These are phyloP conservation scores for Apis laboriosa DNA, from an alignment of 1,140 invertebrate species.

Conservation along the genomic window DNA sequence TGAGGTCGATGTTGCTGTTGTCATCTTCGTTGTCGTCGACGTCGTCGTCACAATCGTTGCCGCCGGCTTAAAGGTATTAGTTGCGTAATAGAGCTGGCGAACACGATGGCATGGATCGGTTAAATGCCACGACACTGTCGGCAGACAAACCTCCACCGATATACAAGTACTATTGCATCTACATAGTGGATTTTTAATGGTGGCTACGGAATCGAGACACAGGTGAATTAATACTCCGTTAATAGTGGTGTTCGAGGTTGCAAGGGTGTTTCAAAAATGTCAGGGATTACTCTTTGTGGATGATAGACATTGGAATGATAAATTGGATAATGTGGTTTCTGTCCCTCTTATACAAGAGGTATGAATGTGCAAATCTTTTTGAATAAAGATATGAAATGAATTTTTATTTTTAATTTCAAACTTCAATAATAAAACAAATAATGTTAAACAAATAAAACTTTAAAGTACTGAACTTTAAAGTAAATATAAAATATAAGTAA, in stretches of 20 bases:
- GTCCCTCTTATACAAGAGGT: no score
- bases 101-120: conserved; percentile 60
- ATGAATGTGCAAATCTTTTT: no score
- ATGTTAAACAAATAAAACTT: no score
- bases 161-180: neutral
- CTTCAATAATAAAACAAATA: no score
- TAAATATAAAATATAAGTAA: no score
- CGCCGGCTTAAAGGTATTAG: conserved; percentile 50
- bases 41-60: conserved; percentile 30
- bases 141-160: conserved; percentile 12
- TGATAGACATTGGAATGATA: neutral
- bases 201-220: neutral
- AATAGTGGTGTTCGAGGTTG: neutral
- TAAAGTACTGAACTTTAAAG: no score
- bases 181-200: conserved; percentile 3
- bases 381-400: no score
- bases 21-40: conserved; percentile 44
- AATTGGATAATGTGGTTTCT: no score
- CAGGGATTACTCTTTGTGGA: neutral
- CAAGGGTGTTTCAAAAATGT: conserved; percentile 6
- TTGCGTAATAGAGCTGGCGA: conserved; percentile 55
- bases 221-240: conserved; percentile 6
- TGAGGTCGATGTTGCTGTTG: conserved; percentile 50
- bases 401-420: no score
- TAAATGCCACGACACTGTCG: conserved; percentile 62